Percentiles rank a stretch among this genome's conserved stretches.
Conservation (phyloP, 2,797 vertebrate genomes). For the Gastrophryne carolinensis region DNA sequence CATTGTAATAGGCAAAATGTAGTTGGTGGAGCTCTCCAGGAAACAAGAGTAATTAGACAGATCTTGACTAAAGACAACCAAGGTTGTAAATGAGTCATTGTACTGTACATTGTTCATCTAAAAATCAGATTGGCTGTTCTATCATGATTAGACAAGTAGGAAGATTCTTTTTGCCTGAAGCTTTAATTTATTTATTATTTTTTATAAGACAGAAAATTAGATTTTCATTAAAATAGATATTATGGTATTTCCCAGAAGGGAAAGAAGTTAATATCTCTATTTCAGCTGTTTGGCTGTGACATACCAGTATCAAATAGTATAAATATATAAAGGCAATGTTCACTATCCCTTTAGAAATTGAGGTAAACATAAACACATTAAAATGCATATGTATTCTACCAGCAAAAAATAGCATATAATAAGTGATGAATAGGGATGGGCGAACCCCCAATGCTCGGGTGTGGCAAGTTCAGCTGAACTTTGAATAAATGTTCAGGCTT, state of each 20-base stretch:
- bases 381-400: too few species aligned
- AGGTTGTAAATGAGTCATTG: constrained; percentile 48
- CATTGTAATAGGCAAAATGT: constrained; percentile 14
- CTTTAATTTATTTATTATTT: background rate
- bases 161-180: constrained; percentile 25
- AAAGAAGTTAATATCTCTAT: constrained; percentile 26
- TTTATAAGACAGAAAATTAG: constrained; percentile 10
- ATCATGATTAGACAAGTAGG: constrained; percentile 8
- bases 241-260: constrained; percentile 32
- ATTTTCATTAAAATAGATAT: constrained; percentile 22
- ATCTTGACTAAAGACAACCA: constrained; percentile 16
- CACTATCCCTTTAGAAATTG: too few species aligned
- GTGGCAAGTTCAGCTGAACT: too few species aligned
- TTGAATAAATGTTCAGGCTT: too few species aligned
- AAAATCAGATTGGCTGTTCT: constrained; percentile 39
- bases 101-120: constrained; percentile 39
- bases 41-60: constrained; percentile 39
- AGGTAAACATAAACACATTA: too few species aligned
- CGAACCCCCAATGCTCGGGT: too few species aligned
- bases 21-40: background rate
- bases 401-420: too few species aligned
- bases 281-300: constrained; percentile 23
- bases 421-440: too few species aligned
- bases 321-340: too few species aligned
- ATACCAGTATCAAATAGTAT: background rate